A percentile compares a stretch with the other conserved stretches of the same genome.
Evolutionary conservation across 2,888 invertebrate genomes (phyloP).

Genomic region (Neocrepidodera transversa): DNA sequence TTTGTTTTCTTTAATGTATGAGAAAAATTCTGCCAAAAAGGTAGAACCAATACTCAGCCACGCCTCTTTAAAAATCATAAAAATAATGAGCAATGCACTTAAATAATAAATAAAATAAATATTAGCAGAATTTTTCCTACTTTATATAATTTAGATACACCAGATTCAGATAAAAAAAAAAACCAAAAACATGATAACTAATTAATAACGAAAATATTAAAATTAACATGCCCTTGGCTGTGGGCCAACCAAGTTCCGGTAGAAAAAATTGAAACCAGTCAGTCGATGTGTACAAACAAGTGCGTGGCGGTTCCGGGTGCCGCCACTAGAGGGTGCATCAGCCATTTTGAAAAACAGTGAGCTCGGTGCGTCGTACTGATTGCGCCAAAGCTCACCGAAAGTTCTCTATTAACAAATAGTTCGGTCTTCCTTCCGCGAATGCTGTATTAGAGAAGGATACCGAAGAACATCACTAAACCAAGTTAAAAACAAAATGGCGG

Average conservation of each 20-base stretch:
- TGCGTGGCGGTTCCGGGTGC: conserved; percentile 59
- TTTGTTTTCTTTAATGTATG: too few species aligned
- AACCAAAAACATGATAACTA: too few species aligned
- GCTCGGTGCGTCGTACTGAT: conserved; percentile 60
- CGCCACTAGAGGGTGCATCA: conserved; percentile 62
- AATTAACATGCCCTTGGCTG: conserved; percentile 57
- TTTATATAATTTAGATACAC: too few species aligned
- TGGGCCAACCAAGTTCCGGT: conserved; percentile 54
- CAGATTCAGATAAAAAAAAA: background rate
- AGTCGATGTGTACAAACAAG: conserved; percentile 52
- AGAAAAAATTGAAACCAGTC: conserved; percentile 52
- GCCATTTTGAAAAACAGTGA: conserved; percentile 54
- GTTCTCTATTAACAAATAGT: conserved; percentile 42
- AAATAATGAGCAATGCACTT: too few species aligned
- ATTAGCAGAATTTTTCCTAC: too few species aligned
- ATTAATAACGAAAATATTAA: too few species aligned
- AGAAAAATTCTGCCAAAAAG: too few species aligned
- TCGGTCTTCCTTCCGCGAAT: conserved; percentile 81
- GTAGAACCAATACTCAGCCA: too few species aligned
- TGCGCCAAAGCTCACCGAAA: conserved; percentile 58
- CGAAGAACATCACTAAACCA: conserved; percentile 62
- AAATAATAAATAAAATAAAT: too few species aligned
- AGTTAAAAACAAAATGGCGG: conserved; percentile 13
- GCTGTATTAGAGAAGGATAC: conserved; percentile 86
- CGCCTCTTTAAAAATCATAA: too few species aligned